Evolutionary conservation across 2,797 vertebrate genomes (phyloP).

Genomic region (Anabas testudineus): DNA sequence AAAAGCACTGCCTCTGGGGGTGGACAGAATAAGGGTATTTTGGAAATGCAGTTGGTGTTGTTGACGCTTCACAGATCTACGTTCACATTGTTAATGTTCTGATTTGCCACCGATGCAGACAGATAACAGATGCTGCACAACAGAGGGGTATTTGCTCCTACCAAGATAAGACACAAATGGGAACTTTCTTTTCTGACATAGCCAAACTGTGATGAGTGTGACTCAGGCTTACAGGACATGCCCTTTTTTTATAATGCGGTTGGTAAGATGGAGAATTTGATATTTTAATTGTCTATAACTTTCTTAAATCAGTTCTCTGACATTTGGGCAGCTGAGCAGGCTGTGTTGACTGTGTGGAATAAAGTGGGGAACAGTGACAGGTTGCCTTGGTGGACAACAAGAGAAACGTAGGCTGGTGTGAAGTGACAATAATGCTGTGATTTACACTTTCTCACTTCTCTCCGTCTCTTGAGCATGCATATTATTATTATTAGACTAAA

Average conservation of each 20-base stretch:
- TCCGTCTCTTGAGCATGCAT: constrained; percentile 42
- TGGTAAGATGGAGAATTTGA: neutral
- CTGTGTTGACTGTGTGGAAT: constrained; percentile 52
- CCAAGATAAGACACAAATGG: neutral
- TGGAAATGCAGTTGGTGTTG: constrained; percentile 22
- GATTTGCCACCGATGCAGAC: constrained; percentile 40
- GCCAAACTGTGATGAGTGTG: neutral
- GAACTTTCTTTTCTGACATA: neutral
- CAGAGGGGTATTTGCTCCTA: constrained; percentile 1
- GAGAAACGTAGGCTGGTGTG: constrained; percentile 73
- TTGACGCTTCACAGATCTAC: constrained; percentile 23
- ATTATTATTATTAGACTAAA: constrained; percentile 44
- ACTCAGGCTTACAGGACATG: constrained; percentile 5
- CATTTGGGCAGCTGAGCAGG: constrained; percentile 46
- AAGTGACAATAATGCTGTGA: constrained; percentile 66
- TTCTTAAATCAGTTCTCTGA: constrained; percentile 35
- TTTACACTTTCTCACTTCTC: constrained; percentile 66
- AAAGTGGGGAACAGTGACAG: constrained; percentile 56
- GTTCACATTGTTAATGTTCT: constrained; percentile 38
- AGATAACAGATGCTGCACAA: constrained; percentile 22
- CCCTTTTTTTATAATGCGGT: neutral
- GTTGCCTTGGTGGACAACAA: constrained; percentile 60
- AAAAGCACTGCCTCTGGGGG: constrained; percentile 33
- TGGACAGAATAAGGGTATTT: constrained; percentile 58
- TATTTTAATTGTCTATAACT: constrained; percentile 8